A percentile compares a stretch with the other conserved stretches of the same genome.
Conservation (phyloP, 2,888 invertebrate species). For the Epinotia demarniana region DNA sequence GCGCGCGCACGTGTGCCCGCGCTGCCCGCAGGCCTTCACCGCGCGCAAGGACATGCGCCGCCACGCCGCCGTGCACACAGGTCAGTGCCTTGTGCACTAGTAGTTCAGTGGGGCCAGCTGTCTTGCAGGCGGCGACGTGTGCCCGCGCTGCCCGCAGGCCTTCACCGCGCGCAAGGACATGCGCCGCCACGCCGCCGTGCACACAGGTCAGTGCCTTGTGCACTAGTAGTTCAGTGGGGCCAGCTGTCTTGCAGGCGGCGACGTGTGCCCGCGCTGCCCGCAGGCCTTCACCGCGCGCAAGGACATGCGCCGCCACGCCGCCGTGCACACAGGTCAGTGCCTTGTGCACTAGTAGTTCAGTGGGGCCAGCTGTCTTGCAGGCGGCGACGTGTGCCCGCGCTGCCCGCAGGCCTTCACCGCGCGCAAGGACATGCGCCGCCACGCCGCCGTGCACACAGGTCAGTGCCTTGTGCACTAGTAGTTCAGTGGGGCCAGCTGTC, state of each 20-base stretch:
- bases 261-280: slow-evolving; percentile 43
- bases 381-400: no score
- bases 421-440: no score
- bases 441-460: no score
- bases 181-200: slow-evolving; percentile 86
- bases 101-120: no score
- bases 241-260: slow-evolving; percentile 58
- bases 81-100: no score
- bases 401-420: no score
- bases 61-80: slow-evolving; percentile 83
- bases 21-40: slow-evolving; percentile 76
- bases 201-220: not conserved
- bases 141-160: slow-evolving; percentile 49
- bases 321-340: slow-evolving; percentile 62
- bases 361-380: slow-evolving; percentile 58
- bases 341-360: no score
- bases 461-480: no score
- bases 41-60: slow-evolving; percentile 88
- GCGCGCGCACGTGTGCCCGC: slow-evolving; percentile 25
- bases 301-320: slow-evolving; percentile 88
- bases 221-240: no score
- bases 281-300: slow-evolving; percentile 86
- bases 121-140: slow-evolving; percentile 59
- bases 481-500: no score
- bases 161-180: slow-evolving; percentile 89